Conservation (phyloP, 2,113 vertebrate genomes). For the Ceyx melanurus region DNA sequence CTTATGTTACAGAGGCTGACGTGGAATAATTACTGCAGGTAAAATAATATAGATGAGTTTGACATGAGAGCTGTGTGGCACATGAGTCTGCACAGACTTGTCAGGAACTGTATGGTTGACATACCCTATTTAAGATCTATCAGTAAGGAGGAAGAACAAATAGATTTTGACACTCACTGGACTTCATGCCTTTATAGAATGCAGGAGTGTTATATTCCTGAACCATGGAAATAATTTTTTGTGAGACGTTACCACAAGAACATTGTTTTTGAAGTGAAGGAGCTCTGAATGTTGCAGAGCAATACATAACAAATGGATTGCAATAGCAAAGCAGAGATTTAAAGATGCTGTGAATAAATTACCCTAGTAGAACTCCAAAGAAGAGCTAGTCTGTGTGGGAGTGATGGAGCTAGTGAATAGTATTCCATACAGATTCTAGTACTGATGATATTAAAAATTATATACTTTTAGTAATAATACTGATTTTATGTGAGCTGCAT, state of each 20-base stretch:
- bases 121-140: not conserved
- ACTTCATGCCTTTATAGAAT: not conserved
- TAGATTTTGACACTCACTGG: not conserved
- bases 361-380: not conserved
- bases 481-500: not conserved
- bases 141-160: not conserved
- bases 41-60: not conserved
- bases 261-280: not conserved
- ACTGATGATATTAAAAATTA: not conserved
- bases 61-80: not conserved
- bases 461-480: not conserved
- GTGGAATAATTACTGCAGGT: not conserved
- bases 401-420: not conserved
- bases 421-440: not conserved
- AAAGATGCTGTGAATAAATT: not conserved
- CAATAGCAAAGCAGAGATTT: not conserved
- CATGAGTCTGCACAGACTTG: not conserved
- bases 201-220: not conserved
- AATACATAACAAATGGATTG: not conserved
- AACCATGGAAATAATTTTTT: not conserved
- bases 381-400: not conserved
- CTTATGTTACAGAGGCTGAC: not conserved
- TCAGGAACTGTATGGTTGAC: not conserved
- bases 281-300: not conserved
- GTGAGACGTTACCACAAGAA: not conserved